A percentile compares a stretch with the other conserved stretches of the same genome.
Evolutionary conservation across 2,888 invertebrate species (phyloP).

Genomic region (Helicoverpa assulta): DNA sequence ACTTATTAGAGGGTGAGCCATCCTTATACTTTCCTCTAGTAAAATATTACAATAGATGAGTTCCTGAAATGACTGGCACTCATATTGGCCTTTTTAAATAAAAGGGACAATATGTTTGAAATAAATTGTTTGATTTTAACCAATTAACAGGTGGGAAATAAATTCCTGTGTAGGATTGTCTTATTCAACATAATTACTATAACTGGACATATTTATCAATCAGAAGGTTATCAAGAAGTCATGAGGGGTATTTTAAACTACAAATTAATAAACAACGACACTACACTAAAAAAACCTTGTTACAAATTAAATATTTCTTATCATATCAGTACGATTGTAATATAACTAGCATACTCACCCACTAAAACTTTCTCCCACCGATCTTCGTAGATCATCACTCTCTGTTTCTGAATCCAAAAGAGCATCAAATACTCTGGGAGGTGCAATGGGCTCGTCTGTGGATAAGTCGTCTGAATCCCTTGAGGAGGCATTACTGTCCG

Average conservation of each 20-base stretch:
- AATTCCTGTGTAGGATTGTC: neutral
- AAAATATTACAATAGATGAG: no score
- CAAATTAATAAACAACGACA: constrained; percentile 1
- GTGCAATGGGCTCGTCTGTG: constrained; percentile 68
- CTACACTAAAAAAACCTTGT: neutral
- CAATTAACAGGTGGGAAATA: neutral
- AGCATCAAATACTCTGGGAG: constrained; percentile 64
- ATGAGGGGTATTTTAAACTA: constrained; percentile 11
- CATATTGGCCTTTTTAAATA: neutral
- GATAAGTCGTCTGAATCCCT: constrained; percentile 85
- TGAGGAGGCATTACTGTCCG: constrained; percentile 80
- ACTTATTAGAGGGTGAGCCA: no score
- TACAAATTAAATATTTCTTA: neutral
- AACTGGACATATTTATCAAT: constrained; percentile 5
- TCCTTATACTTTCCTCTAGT: no score
- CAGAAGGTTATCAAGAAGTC: constrained; percentile 31
- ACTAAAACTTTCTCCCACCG: constrained; percentile 63
- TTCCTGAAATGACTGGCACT: no score
- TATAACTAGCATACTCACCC: constrained; percentile 68
- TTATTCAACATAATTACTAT: neutral
- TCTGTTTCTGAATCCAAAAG: constrained; percentile 71
- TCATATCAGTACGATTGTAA: neutral
- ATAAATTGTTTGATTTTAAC: neutral
- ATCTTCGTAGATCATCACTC: constrained; percentile 70
- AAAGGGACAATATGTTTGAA: neutral